These are phyloP conservation scores for Nipponia nippon DNA, from an alignment of 2,113 vertebrate species.

Conservation along the genomic window DNA sequence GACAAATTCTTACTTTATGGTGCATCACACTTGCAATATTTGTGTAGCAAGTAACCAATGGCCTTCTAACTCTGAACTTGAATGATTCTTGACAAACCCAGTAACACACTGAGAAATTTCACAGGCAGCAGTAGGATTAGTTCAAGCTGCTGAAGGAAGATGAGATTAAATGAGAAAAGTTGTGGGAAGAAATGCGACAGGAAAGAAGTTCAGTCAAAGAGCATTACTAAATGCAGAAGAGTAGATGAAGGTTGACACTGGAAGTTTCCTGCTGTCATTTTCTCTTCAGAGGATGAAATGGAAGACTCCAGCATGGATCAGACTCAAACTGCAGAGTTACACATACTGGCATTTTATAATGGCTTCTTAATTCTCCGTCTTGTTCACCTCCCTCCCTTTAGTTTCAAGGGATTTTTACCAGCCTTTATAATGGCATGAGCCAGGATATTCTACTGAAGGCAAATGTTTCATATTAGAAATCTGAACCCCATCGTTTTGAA, in stretches of 20 bases:
- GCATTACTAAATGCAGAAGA: constrained; percentile 17
- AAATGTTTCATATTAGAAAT: constrained; percentile 20
- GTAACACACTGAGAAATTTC: not conserved
- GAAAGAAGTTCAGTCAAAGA: constrained; percentile 44
- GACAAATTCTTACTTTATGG: not conserved
- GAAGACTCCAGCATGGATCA: constrained; percentile 44
- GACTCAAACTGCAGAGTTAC: constrained; percentile 23
- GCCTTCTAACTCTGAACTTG: not conserved
- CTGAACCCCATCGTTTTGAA: not conserved
- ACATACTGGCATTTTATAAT: not conserved
- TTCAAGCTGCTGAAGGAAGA: constrained; percentile 31
- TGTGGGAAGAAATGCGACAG: not conserved
- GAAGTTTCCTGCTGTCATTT: constrained; percentile 58
- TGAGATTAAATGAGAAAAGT: constrained; percentile 42
- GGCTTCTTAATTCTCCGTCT: not conserved
- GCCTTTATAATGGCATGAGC: not conserved
- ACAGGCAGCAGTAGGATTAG: constrained; percentile 8
- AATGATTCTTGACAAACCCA: not conserved
- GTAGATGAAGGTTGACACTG: constrained; percentile 29
- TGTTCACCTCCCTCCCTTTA: not conserved
- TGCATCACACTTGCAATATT: not conserved
- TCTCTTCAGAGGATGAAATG: constrained; percentile 45
- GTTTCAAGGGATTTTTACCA: constrained; percentile 14
- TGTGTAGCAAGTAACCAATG: not conserved
- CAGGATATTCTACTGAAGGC: not conserved